phyloP scores from a whole-genome alignment of 2,797 vertebrate genomes.

The Gorsachius magnificus region DNA sequence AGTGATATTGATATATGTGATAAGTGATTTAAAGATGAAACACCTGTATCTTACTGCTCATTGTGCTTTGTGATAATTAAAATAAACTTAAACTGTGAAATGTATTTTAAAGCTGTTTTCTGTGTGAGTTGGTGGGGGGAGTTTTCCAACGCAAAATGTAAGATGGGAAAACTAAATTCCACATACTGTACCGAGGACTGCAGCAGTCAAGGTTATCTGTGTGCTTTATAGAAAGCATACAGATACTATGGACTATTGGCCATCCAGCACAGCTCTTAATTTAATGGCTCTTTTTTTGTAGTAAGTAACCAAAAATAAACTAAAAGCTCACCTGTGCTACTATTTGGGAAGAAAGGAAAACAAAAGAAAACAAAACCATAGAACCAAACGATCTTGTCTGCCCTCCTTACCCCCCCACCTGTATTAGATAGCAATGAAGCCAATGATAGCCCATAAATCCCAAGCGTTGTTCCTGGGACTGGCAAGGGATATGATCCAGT shows the following conservation, averaged over 20 bases:
- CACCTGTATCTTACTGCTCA: background rate
- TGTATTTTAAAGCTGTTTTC: background rate
- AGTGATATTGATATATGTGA: background rate
- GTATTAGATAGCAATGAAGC: background rate
- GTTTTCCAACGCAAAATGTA: background rate
- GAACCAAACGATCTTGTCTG: background rate
- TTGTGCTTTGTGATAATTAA: background rate
- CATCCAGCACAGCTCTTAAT: background rate
- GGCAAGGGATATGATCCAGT: fast-evolving
- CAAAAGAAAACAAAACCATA: background rate
- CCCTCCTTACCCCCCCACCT: fast-evolving
- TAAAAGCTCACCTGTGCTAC: background rate
- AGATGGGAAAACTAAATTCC: background rate
- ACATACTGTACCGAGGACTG: background rate
- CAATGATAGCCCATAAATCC: background rate
- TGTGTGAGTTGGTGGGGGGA: fast-evolving
- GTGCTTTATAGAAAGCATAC: background rate
- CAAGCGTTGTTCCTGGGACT: background rate
- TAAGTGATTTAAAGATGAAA: background rate
- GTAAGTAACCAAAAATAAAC: background rate
- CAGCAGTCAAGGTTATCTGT: background rate
- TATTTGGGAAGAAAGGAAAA: background rate
- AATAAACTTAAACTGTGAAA: background rate
- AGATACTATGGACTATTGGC: background rate
- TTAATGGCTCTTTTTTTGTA: background rate